Evolutionary conservation across 2,113 vertebrate species (phyloP).

Genomic region (Synchiropus splendidus): DNA sequence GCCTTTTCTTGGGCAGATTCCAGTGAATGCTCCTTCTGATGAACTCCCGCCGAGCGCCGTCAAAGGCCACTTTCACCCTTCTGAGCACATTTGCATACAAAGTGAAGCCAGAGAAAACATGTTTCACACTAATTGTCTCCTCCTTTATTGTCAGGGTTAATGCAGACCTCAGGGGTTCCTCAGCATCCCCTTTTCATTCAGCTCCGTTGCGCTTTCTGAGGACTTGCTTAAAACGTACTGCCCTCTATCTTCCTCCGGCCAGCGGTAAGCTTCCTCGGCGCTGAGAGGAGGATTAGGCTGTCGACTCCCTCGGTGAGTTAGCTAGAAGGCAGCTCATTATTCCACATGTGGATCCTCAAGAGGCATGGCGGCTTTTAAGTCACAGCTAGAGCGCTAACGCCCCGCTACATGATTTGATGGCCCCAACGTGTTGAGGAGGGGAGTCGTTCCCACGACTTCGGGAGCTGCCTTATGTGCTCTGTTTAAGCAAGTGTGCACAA

Average conservation of each 20-base stretch:
- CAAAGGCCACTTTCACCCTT: slow-evolving; percentile 68
- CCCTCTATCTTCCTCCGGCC: slow-evolving; percentile 59
- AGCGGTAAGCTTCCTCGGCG: slow-evolving; percentile 41
- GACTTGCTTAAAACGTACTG: slow-evolving; percentile 64
- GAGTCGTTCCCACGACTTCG: slow-evolving; percentile 38
- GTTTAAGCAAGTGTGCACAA: slow-evolving; percentile 36
- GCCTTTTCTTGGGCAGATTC: slow-evolving; percentile 42
- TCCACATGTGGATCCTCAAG: slow-evolving; percentile 30
- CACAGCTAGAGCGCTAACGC: slow-evolving; percentile 2
- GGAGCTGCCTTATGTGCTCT: no score
- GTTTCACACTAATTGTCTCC: slow-evolving; percentile 71
- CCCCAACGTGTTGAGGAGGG: slow-evolving; percentile 15
- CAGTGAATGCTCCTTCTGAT: slow-evolving; percentile 45
- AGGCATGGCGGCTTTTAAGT: slow-evolving; percentile 40
- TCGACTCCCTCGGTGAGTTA: slow-evolving; percentile 43
- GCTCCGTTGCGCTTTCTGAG: slow-evolving; percentile 55
- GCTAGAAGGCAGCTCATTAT: slow-evolving; percentile 41
- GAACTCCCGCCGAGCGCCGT: slow-evolving; percentile 59
- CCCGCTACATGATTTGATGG: slow-evolving; percentile 20
- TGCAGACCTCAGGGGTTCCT: slow-evolving; percentile 66
- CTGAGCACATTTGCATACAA: slow-evolving; percentile 72
- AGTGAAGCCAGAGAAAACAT: slow-evolving; percentile 71
- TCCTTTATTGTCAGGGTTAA: slow-evolving; percentile 69
- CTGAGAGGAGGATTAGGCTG: slow-evolving; percentile 37
- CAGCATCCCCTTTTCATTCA: slow-evolving; percentile 52